Percentiles rank a stretch among this genome's conserved stretches.
Evolutionary conservation across 2,888 invertebrate genomes (phyloP).

Genomic region (Chrysina gloriosa): DNA sequence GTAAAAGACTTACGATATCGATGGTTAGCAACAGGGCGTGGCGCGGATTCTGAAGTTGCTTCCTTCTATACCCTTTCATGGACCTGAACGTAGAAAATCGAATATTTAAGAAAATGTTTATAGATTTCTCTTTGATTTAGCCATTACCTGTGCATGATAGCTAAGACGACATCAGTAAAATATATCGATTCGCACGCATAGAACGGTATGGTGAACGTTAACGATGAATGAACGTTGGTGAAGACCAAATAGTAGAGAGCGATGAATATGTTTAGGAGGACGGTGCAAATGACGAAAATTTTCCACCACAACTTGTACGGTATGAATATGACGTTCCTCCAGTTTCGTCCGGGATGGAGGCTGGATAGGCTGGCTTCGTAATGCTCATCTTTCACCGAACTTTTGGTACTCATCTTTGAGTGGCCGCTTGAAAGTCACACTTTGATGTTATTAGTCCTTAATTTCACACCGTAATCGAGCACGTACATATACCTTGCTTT

Average conservation of each 20-base stretch:
- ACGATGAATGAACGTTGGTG: neutral
- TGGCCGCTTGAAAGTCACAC: neutral
- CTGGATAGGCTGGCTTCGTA: neutral
- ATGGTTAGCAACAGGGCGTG: conserved; percentile 29
- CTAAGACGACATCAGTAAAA: conserved; percentile 21
- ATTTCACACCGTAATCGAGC: too few relatives aligned
- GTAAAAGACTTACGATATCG: conserved; percentile 44
- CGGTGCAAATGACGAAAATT: neutral
- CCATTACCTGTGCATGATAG: conserved; percentile 32
- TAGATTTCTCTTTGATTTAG: neutral
- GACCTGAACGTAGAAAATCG: conserved; percentile 7
- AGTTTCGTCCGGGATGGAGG: conserved; percentile 14
- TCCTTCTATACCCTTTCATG: conserved; percentile 13
- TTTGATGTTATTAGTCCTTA: too few relatives aligned
- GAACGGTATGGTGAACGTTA: conserved; percentile 1
- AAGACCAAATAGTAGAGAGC: conserved; percentile 35
- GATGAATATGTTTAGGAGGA: conserved; percentile 15
- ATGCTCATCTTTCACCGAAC: conserved; percentile 4
- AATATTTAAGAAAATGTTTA: neutral
- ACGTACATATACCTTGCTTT: too few relatives aligned
- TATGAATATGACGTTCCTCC: conserved; percentile 31
- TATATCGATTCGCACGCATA: conserved; percentile 29
- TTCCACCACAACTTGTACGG: conserved; percentile 35
- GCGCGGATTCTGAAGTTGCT: conserved; percentile 35
- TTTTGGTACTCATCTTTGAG: neutral